phyloP scores from a whole-genome alignment of 2,113 vertebrate genomes.

The Rallus limicola region DNA sequence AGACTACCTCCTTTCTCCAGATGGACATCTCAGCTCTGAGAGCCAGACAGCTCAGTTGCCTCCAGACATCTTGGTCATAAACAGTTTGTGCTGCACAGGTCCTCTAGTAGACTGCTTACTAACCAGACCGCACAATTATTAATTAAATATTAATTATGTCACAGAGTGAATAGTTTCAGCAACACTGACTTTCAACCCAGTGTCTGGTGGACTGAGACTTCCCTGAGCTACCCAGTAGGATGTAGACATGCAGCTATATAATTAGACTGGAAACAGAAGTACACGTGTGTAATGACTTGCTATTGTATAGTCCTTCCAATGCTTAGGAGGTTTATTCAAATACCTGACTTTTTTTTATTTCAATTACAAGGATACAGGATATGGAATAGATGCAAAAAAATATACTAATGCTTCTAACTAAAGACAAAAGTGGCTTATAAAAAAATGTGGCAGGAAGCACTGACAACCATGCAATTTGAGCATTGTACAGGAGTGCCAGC shows the following conservation, averaged over 20 bases:
- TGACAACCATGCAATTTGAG: constrained; percentile 47
- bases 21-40: background rate
- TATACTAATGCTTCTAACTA: background rate
- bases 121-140: background rate
- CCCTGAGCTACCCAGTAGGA: background rate
- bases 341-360: background rate
- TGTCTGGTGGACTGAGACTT: background rate
- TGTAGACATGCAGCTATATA: background rate
- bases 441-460: constrained; percentile 28
- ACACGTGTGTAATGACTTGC: background rate
- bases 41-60: background rate
- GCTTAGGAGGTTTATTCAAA: background rate
- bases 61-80: background rate
- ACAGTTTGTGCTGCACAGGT: background rate
- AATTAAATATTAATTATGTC: too few species aligned
- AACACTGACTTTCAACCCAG: background rate
- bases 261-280: background rate
- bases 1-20: accelerated
- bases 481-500: background rate
- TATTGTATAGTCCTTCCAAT: background rate
- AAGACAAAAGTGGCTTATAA: constrained; percentile 19
- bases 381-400: background rate
- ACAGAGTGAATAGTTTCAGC: background rate
- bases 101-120: background rate
- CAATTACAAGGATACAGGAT: background rate